phyloP scores from a whole-genome alignment of 2,888 invertebrate genomes.

The Pocota personata region DNA sequence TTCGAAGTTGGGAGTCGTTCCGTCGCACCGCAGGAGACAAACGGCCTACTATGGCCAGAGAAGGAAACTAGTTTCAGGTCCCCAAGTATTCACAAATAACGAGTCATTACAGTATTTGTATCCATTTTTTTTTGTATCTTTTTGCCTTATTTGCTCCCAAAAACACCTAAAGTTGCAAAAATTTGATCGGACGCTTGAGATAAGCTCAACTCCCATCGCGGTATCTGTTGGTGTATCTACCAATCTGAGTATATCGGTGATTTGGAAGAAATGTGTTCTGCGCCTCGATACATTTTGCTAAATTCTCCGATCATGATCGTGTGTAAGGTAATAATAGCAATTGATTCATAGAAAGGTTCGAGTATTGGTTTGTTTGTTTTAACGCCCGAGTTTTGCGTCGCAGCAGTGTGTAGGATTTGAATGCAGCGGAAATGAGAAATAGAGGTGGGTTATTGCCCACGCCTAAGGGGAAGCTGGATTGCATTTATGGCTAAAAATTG shows the following conservation, averaged over 20 bases:
- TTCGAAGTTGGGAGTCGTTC: slow-evolving; percentile 32
- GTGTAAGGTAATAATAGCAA: slow-evolving; percentile 55
- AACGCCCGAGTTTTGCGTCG: slow-evolving; percentile 37
- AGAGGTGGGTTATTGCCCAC: slow-evolving; percentile 60
- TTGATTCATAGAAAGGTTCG: slow-evolving; percentile 61
- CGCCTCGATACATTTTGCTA: slow-evolving; percentile 48
- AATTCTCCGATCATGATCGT: slow-evolving; percentile 53
- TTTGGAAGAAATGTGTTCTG: slow-evolving; percentile 37
- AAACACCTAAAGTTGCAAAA: slow-evolving; percentile 62
- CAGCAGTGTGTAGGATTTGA: slow-evolving; percentile 56
- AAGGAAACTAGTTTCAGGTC: slow-evolving; percentile 59
- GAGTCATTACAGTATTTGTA: slow-evolving; percentile 55
- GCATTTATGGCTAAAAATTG: not conserved
- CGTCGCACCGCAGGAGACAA: slow-evolving; percentile 52
- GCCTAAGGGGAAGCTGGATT: slow-evolving; percentile 30
- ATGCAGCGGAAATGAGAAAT: slow-evolving; percentile 56
- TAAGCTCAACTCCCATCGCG: slow-evolving; percentile 53
- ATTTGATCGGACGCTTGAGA: slow-evolving; percentile 68
- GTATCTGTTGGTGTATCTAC: slow-evolving; percentile 34
- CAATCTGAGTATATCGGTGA: slow-evolving; percentile 27
- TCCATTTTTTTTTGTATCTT: slow-evolving; percentile 2
- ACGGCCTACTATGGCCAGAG: slow-evolving; percentile 39
- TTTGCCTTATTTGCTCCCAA: slow-evolving; percentile 48
- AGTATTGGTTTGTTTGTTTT: slow-evolving; percentile 67
- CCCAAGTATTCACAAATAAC: slow-evolving; percentile 59